Evolutionary conservation across 2,113 vertebrate genomes (phyloP).

Genomic region (Corythornis madagascariensis): DNA sequence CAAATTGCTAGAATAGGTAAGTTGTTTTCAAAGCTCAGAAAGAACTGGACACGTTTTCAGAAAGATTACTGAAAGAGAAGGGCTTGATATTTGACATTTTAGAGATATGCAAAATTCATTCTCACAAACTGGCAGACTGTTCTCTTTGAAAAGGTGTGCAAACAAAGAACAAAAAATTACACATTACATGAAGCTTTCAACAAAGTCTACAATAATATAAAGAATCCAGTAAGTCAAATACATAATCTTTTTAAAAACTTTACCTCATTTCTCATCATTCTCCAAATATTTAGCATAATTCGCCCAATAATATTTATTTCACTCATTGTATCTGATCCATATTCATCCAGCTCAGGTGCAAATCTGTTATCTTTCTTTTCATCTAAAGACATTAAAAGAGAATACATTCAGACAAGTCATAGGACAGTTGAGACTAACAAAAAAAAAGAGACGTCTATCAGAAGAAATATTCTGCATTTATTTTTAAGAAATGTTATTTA

Average conservation of each 20-base stretch:
- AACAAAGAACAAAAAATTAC: not conserved
- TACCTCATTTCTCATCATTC: constrained; percentile 98
- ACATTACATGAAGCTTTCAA: not conserved
- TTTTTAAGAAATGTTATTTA: not conserved
- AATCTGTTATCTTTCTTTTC: constrained; percentile 92
- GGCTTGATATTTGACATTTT: not conserved
- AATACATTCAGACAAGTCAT: not conserved
- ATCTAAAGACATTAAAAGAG: constrained; percentile 77
- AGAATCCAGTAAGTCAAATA: not conserved
- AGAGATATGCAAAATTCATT: not conserved
- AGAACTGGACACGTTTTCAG: not conserved
- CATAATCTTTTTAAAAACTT: constrained; percentile 21
- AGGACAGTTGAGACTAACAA: not conserved
- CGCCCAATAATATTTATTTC: constrained; percentile 94
- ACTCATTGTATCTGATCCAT: constrained; percentile 92
- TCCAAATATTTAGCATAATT: constrained; percentile 93
- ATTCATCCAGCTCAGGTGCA: constrained; percentile 89
- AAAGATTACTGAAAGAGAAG: not conserved
- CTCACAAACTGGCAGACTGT: not conserved
- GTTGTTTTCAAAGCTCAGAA: not conserved
- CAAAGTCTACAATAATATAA: not conserved
- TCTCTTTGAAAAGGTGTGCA: not conserved
- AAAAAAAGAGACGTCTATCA: not conserved
- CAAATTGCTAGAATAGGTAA: not conserved
- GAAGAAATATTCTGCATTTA: not conserved